These are phyloP conservation scores for Platyscapa corneri DNA, from an alignment of 1,140 invertebrate genomes.

Conservation along the genomic window DNA sequence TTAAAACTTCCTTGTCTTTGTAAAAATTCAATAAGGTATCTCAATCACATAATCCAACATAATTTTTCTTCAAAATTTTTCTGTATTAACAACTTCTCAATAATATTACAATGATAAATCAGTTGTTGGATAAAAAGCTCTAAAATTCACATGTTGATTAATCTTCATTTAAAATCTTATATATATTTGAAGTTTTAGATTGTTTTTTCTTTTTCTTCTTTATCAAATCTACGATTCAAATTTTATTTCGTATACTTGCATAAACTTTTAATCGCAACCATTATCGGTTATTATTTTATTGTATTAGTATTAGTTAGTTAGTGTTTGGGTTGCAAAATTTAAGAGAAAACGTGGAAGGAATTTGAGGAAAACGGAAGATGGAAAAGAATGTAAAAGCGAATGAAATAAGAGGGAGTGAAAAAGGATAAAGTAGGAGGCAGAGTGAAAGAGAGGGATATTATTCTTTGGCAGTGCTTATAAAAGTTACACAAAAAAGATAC, in stretches of 20 bases:
- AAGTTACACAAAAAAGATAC: background rate
- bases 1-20: background rate
- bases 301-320: background rate
- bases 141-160: background rate
- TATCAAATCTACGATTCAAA: background rate
- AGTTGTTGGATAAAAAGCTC: background rate
- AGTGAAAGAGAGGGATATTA: background rate
- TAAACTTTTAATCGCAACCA: background rate
- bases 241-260: background rate
- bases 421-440: too few species aligned
- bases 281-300: background rate
- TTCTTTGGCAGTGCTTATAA: conserved; percentile 21
- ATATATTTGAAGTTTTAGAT: background rate
- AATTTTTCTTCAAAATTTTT: background rate
- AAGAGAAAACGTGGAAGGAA: background rate
- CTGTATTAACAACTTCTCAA: background rate
- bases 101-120: background rate
- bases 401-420: too few species aligned
- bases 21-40: background rate
- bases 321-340: background rate
- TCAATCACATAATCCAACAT: background rate
- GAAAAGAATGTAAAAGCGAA: too few species aligned
- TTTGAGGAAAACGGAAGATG: too few species aligned
- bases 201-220: too few species aligned
- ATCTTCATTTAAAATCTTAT: background rate